Conservation (phyloP, 1,140 invertebrate genomes). For the Ridgeia piscesae region DNA sequence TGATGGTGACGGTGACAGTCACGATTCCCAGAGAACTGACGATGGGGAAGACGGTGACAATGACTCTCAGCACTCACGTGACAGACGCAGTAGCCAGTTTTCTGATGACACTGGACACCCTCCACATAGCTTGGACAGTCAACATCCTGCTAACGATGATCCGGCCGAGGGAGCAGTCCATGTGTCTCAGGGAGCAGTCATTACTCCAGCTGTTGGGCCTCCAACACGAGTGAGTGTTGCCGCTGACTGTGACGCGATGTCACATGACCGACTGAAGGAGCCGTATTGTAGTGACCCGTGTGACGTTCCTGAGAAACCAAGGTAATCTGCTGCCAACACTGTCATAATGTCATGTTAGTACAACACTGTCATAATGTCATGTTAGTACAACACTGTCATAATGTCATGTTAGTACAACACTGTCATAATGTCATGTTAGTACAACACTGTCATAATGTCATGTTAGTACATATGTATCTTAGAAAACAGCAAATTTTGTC, state of each 20-base stretch:
- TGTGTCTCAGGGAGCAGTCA: not conserved
- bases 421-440: not conserved
- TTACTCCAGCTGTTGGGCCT: not conserved
- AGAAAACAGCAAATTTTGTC: too few relatives aligned
- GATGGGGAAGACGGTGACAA: too few relatives aligned
- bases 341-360: not conserved
- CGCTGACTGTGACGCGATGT: not conserved
- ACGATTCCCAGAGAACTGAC: too few relatives aligned
- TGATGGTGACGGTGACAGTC: too few relatives aligned
- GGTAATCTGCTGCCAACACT: not conserved
- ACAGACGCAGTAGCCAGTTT: not conserved
- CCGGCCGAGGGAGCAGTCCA: not conserved
- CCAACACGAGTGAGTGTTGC: not conserved
- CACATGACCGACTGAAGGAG: not conserved
- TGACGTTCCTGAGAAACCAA: conserved; percentile 16
- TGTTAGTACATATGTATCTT: not conserved
- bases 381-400: not conserved
- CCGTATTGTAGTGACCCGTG: conserved; percentile 2
- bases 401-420: not conserved
- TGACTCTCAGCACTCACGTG: not conserved
- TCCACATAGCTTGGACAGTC: not conserved
- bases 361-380: too few relatives aligned
- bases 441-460: not conserved
- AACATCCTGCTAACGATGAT: not conserved
- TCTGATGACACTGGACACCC: not conserved